Evolutionary conservation across 2,113 vertebrate genomes (phyloP).

Genomic region (Tretioscincus oriximinensis): DNA sequence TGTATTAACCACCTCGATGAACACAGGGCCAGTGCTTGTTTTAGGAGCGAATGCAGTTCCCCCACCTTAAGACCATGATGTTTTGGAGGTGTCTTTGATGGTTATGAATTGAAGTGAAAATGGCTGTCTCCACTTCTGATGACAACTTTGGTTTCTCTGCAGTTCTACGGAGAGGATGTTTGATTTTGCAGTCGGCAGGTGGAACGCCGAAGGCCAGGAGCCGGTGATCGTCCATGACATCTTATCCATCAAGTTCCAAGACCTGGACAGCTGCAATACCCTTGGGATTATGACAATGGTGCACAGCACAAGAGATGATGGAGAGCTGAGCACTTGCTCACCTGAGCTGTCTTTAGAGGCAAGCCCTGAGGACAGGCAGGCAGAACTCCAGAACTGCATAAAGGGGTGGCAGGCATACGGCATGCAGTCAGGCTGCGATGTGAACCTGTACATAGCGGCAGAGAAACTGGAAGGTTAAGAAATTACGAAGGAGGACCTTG

Average conservation of each 20-base stretch:
- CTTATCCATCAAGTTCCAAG: neutral
- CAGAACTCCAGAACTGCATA: neutral
- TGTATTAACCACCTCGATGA: no score
- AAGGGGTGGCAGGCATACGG: neutral
- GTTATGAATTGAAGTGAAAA: neutral
- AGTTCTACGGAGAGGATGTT: conserved; percentile 7
- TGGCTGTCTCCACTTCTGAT: neutral
- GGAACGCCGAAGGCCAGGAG: neutral
- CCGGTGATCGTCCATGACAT: conserved; percentile 23
- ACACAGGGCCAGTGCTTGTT: no score
- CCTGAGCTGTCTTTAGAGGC: neutral
- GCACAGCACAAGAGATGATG: neutral
- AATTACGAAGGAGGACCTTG: neutral
- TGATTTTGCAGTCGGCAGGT: conserved; percentile 2
- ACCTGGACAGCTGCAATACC: neutral
- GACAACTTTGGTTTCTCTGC: neutral
- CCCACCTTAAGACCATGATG: neutral
- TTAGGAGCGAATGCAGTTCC: no score
- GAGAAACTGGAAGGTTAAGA: neutral
- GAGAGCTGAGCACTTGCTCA: neutral
- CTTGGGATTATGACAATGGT: conserved; percentile 4
- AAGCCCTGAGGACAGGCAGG: neutral
- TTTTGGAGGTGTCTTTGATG: neutral
- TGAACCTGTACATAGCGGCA: neutral
- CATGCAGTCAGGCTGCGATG: neutral